Evolutionary conservation across 2,113 vertebrate genomes (phyloP), one percentile per base, ranked within the genome.

Genomic region (Orthonyx spaldingii): DNA sequence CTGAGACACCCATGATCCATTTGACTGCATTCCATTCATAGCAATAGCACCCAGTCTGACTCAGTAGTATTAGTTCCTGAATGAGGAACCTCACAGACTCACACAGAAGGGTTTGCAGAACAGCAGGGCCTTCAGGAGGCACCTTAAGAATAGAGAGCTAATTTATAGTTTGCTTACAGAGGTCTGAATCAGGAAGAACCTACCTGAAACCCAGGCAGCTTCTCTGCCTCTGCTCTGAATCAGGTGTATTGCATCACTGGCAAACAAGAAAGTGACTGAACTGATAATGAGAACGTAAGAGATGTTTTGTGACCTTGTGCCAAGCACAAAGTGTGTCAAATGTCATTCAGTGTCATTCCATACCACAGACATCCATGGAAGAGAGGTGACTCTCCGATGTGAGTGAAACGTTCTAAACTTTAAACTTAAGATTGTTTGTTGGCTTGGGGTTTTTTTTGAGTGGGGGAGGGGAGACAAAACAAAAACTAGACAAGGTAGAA

Each of bases 401-500:
- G 53, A 68, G 68, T 53, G 60, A 71, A 79, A 17, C 52, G 15
- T 89, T 11, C 47, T 70, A 28, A 89, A 71, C 10, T 79, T 89
- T 52, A 80, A 83, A 44, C 17, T 83, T 41, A 46, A 37, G 28
- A 24, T 14, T 85, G 16, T 1, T 42, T 49, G 39, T 42, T 53
- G 13, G 32, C 49, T 44, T 64, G 33, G 33, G 9, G 13, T 39
- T 65, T 57, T 42, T 13, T 24, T 42, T 42, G 41, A 10, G 30
- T 0, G 1, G 49, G 9, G 5, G 6, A 3, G 3, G 3, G 7
- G 20, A 11, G 6, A 11, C 2, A 17, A 27, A 35, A n/a, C 11
- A 13, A 47, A 72, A 61, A 23, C 39, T 37, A 49, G 15, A 37
- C 32, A 32, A 68, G 30, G 60, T 42, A 72, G 27, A 89, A 89